Percentiles rank a stretch among this genome's conserved stretches.
These are phyloP conservation scores for Siderastrea siderea DNA, from an alignment of 92 coral and sea anemone species.

Conservation along the genomic window DNA sequence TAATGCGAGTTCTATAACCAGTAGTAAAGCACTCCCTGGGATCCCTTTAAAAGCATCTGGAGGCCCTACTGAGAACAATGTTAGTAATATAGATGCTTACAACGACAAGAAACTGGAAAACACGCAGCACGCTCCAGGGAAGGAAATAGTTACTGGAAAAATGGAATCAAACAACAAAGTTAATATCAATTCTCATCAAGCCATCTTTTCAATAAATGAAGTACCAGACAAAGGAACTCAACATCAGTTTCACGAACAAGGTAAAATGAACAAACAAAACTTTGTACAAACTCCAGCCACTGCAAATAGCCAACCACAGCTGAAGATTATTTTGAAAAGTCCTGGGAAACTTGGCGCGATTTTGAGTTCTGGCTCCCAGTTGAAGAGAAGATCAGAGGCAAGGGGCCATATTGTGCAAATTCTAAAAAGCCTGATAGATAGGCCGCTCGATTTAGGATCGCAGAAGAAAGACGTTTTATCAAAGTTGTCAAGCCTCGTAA, in stretches of 20 bases:
- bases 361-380: background rate
- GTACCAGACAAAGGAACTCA: background rate
- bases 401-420: constrained; percentile 10
- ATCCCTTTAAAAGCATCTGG: background rate
- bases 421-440: constrained; percentile 37
- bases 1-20: background rate
- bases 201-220: background rate
- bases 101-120: background rate
- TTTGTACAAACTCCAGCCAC: background rate
- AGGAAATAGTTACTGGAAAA: background rate
- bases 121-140: background rate
- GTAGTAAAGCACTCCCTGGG: background rate
- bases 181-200: background rate
- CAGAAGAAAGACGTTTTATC: constrained; percentile 1
- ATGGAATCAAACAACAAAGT: background rate
- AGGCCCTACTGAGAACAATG: background rate
- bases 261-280: background rate
- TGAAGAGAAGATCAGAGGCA: constrained; percentile 11
- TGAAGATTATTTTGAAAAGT: constrained; percentile 19
- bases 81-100: background rate
- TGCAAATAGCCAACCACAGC: constrained; percentile 6
- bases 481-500: background rate
- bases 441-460: background rate
- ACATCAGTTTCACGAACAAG: too few relatives aligned
- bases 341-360: constrained; percentile 15